Evolutionary conservation across 2,113 vertebrate species (phyloP).

Genomic region (Oxygymnocypris stewartii): DNA sequence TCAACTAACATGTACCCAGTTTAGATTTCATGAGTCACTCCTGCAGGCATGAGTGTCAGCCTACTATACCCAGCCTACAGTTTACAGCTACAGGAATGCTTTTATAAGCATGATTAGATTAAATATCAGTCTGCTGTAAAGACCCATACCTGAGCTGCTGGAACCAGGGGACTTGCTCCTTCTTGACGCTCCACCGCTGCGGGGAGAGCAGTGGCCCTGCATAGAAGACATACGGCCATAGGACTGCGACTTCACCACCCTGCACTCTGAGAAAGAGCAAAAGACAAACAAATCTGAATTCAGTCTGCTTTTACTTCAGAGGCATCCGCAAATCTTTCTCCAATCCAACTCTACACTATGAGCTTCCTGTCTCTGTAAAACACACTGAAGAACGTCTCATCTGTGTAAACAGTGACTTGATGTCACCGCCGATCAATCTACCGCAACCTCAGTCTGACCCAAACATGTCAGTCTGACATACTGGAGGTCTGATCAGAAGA

Average conservation of each 20-base stretch:
- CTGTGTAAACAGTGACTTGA: not conserved
- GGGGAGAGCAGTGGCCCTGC: constrained; percentile 83
- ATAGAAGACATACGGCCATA: constrained; percentile 90
- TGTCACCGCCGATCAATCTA: not conserved
- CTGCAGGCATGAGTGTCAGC: not conserved
- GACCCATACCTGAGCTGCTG: constrained; percentile 84
- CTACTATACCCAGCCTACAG: not conserved
- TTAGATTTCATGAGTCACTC: constrained; percentile 3
- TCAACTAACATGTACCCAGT: constrained; percentile 1
- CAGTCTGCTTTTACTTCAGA: not conserved
- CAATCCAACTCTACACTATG: not conserved
- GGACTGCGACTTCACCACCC: constrained; percentile 92
- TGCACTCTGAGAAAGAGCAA: constrained; percentile 80
- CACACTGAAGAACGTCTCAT: not conserved
- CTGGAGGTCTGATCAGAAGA: constrained; percentile 9
- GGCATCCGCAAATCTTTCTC: not conserved
- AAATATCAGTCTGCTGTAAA: not conserved
- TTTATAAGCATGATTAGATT: not conserved
- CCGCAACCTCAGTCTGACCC: constrained; percentile 1
- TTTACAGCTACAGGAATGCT: not conserved
- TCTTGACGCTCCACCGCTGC: constrained; percentile 83
- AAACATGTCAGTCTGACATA: not conserved
- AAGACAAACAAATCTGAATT: not conserved
- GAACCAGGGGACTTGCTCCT: constrained; percentile 97
- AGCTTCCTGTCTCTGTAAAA: not conserved